These are phyloP conservation scores for Acleris emargana DNA, from an alignment of 2,888 invertebrate species.

Conservation along the genomic window DNA sequence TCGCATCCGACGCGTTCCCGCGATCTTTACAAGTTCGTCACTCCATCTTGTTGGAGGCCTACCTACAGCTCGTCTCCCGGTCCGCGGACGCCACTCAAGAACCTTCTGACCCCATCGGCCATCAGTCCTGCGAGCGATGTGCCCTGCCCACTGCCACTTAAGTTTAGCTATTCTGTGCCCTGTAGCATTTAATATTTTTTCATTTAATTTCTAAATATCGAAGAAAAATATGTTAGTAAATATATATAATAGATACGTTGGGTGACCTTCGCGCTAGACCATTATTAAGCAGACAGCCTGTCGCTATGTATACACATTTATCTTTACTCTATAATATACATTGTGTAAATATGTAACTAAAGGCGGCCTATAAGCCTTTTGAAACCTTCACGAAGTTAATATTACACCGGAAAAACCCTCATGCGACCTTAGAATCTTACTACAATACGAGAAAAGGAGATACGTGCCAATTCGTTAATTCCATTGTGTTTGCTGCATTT, in stretches of 20 bases:
- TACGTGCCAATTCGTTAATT: constrained; percentile 27
- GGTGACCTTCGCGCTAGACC: constrained; percentile 6
- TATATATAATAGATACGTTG: constrained; percentile 8
- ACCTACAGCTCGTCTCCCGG: too few relatives aligned
- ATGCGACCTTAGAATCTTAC: constrained; percentile 1
- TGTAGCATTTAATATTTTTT: too few relatives aligned
- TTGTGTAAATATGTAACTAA: constrained; percentile 11
- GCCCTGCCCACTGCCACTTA: too few relatives aligned
- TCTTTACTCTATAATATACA: constrained; percentile 1
- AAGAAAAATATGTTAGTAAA: too few relatives aligned
- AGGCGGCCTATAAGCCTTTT: constrained; percentile 16
- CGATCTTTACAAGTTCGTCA: too few relatives aligned
- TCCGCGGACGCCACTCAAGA: too few relatives aligned
- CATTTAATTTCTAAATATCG: too few relatives aligned
- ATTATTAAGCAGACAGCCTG: constrained; percentile 8
- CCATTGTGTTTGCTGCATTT: constrained; percentile 1
- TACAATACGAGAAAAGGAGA: constrained; percentile 17
- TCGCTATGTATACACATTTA: neutral
- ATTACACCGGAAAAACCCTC: constrained; percentile 24
- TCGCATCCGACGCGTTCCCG: too few relatives aligned
- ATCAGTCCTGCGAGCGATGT: too few relatives aligned
- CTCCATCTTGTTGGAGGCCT: too few relatives aligned
- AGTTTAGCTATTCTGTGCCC: too few relatives aligned
- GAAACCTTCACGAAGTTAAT: constrained; percentile 19
- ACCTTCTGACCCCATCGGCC: too few relatives aligned